phyloP scores from a whole-genome alignment of 1,140 invertebrate species.

The Eupeodes corollae region DNA sequence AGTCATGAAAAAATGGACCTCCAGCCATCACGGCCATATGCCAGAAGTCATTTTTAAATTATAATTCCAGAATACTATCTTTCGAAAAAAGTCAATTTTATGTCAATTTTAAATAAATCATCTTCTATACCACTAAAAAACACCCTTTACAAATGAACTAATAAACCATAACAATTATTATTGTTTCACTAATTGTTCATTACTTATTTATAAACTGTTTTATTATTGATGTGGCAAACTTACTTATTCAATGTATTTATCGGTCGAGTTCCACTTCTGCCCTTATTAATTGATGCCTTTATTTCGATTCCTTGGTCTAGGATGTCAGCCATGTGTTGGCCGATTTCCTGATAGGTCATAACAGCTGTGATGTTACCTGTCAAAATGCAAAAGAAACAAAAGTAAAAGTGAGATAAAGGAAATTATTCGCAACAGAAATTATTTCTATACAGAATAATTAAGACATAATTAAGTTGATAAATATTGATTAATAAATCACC shows the following conservation, averaged over 20 bases:
- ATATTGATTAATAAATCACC: no score
- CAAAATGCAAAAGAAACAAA: constrained; percentile 13
- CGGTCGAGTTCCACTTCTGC: constrained; percentile 42
- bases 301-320: constrained; percentile 55
- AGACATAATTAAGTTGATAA: neutral
- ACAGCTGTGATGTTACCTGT: constrained; percentile 64
- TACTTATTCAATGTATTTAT: constrained; percentile 42
- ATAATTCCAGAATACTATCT: no score
- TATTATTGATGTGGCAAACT: neutral
- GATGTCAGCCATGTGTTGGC: constrained; percentile 55
- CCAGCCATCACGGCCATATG: no score
- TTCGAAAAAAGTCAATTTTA: no score
- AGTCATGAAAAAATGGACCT: no score
- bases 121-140: no score
- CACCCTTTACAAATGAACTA: no score
- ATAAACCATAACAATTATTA: no score
- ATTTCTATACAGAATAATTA: neutral
- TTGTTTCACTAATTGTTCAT: neutral
- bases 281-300: constrained; percentile 54
- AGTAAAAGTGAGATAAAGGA: constrained; percentile 13
- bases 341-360: constrained; percentile 64
- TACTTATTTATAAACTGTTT: neutral
- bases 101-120: no score
- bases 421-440: constrained; percentile 4
- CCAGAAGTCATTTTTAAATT: no score